Evolutionary conservation across 2,797 vertebrate genomes (phyloP).

Genomic region (Scarus forsteni): DNA sequence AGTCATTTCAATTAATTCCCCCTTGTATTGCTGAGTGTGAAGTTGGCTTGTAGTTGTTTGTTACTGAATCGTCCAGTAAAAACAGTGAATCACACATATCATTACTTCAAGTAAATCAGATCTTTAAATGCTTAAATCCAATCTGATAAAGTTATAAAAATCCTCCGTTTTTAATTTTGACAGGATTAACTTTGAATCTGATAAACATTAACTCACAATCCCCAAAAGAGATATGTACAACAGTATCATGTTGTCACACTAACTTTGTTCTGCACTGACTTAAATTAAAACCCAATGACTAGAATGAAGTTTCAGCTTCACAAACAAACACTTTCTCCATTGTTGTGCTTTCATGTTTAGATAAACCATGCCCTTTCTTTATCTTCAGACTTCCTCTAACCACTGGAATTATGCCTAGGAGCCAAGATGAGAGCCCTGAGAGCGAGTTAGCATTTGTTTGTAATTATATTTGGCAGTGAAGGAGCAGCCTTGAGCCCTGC

Average conservation of each 20-base stretch:
- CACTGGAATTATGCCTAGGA: not conserved
- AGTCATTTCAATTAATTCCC: too few relatives aligned
- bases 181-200: not conserved
- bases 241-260: not conserved
- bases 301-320: not conserved
- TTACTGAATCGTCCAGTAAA: too few relatives aligned
- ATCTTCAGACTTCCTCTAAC: conserved; percentile 3
- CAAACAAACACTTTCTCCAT: not conserved
- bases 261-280: not conserved
- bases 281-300: not conserved
- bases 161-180: not conserved
- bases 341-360: conserved; percentile 4
- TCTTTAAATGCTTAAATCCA: not conserved
- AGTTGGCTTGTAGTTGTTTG: too few relatives aligned
- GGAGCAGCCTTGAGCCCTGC: conserved; percentile 2
- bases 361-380: not conserved
- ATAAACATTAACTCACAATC: not conserved
- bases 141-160: not conserved
- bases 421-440: not conserved
- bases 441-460: conserved; percentile 26
- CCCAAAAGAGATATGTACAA: not conserved
- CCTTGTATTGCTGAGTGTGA: too few relatives aligned
- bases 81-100: too few relatives aligned
- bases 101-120: not conserved
- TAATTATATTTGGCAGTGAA: conserved; percentile 43